Evolutionary conservation across 2,113 vertebrate species (phyloP).

Genomic region (Oryzias woworae): DNA sequence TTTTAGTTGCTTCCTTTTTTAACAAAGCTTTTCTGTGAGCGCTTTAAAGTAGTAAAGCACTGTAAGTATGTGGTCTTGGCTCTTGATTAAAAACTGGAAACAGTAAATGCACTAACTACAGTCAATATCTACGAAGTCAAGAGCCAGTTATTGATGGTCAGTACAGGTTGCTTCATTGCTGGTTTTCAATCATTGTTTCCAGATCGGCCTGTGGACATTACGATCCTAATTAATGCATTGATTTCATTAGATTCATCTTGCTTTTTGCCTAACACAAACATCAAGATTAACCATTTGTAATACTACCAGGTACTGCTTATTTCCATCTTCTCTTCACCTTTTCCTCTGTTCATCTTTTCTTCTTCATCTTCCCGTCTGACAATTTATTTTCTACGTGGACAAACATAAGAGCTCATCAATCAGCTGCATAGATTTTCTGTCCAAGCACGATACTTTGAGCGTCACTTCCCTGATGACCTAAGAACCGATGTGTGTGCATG

Average conservation of each 20-base stretch:
- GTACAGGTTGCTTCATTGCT: slow-evolving; percentile 8
- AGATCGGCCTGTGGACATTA: slow-evolving; percentile 17
- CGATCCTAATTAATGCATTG: slow-evolving; percentile 48
- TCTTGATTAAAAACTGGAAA: slow-evolving; percentile 28
- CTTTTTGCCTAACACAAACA: slow-evolving; percentile 9
- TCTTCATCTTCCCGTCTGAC: slow-evolving; percentile 24
- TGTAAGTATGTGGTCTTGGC: background rate
- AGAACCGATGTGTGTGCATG: slow-evolving; percentile 23
- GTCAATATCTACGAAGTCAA: slow-evolving; percentile 41
- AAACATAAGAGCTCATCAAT: slow-evolving; percentile 62
- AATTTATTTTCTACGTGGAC: slow-evolving; percentile 57
- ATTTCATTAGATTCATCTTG: slow-evolving; percentile 39
- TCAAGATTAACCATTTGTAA: background rate
- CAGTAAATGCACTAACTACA: slow-evolving; percentile 30
- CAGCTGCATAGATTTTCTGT: slow-evolving; percentile 69
- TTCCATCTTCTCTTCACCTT: slow-evolving; percentile 5
- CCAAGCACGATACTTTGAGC: slow-evolving; percentile 50
- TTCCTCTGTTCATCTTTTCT: slow-evolving; percentile 23
- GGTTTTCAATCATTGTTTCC: slow-evolving; percentile 34
- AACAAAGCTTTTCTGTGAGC: background rate
- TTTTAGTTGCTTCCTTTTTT: slow-evolving; percentile 5
- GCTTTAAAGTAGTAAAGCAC: background rate
- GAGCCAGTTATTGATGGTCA: slow-evolving; percentile 35
- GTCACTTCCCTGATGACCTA: slow-evolving; percentile 47
- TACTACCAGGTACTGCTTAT: slow-evolving; percentile 9